A percentile compares a stretch with the other conserved stretches of the same genome.
phyloP scores from a whole-genome alignment of 2,888 invertebrate genomes.

The Calliopum simillimum region DNA sequence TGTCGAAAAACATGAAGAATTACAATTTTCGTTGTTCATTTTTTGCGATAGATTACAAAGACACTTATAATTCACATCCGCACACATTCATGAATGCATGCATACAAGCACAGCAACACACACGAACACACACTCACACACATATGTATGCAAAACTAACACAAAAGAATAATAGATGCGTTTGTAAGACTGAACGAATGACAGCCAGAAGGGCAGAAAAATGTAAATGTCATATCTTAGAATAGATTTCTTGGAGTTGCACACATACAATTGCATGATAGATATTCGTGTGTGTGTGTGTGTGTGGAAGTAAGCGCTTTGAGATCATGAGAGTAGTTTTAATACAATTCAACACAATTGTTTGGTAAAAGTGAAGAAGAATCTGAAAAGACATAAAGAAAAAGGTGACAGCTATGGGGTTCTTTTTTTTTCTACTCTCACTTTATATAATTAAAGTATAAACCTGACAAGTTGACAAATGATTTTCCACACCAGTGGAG shows the following conservation, averaged over 20 bases:
- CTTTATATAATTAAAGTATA: conserved; percentile 11
- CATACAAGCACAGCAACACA: conserved; percentile 29
- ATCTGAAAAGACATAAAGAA: background rate
- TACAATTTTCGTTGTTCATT: conserved; percentile 6
- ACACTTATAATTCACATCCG: background rate
- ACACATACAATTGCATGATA: background rate
- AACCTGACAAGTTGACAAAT: conserved; percentile 38
- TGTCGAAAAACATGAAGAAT: conserved; percentile 14
- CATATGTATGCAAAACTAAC: background rate
- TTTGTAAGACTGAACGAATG: conserved; percentile 21
- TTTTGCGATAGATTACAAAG: background rate
- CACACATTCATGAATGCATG: background rate
- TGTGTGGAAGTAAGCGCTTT: background rate
- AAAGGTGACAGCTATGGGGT: conserved; percentile 15
- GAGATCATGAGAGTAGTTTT: background rate
- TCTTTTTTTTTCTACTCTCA: background rate
- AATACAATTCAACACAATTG: conserved; percentile 23
- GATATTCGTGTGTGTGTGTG: too few species aligned
- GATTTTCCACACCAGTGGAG: conserved; percentile 30
- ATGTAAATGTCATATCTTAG: conserved; percentile 23
- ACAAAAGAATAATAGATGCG: conserved; percentile 28
- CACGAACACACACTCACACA: conserved; percentile 8
- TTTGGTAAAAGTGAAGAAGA: background rate
- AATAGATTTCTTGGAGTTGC: conserved; percentile 23
- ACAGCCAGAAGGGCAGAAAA: conserved; percentile 1